A percentile compares a stretch with the other conserved stretches of the same genome.
Conservation (phyloP, 2,797 vertebrate genomes). For the Acanthurus lineatus region DNA sequence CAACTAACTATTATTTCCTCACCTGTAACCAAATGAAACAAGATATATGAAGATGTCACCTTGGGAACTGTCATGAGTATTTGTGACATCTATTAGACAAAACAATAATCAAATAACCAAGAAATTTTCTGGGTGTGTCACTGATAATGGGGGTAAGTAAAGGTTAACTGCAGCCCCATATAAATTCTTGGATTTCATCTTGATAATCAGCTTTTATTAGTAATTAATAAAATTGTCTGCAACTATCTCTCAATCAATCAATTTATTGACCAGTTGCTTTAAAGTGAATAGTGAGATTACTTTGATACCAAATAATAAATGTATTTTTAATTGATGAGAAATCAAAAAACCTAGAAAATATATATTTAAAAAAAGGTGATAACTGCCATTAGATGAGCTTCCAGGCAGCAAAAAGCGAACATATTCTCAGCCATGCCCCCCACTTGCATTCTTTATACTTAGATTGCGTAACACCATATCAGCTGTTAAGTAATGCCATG, state of each 20-base stretch:
- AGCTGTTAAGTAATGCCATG: constrained; percentile 40
- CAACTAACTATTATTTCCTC: background rate
- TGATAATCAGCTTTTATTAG: background rate
- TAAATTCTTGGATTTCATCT: background rate
- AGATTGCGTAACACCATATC: constrained; percentile 37
- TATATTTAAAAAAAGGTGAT: background rate
- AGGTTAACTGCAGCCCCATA: background rate
- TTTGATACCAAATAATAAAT: too few species aligned
- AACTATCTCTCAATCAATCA: background rate
- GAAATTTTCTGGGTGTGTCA: too few species aligned
- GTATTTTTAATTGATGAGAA: too few species aligned
- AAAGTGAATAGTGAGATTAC: too few species aligned
- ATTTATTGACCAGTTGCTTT: too few species aligned
- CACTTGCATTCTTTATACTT: constrained; percentile 1
- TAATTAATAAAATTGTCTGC: too few species aligned
- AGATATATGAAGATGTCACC: background rate
- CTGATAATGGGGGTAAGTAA: background rate
- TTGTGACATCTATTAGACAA: background rate
- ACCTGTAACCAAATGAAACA: too few species aligned
- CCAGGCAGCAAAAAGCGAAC: constrained; percentile 42
- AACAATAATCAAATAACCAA: background rate
- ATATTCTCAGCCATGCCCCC: background rate
- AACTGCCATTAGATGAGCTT: background rate
- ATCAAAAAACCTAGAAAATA: background rate
- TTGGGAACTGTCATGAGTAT: background rate